Evolutionary conservation across 2,888 invertebrate species (phyloP).

Genomic region (Pteria penguin): DNA sequence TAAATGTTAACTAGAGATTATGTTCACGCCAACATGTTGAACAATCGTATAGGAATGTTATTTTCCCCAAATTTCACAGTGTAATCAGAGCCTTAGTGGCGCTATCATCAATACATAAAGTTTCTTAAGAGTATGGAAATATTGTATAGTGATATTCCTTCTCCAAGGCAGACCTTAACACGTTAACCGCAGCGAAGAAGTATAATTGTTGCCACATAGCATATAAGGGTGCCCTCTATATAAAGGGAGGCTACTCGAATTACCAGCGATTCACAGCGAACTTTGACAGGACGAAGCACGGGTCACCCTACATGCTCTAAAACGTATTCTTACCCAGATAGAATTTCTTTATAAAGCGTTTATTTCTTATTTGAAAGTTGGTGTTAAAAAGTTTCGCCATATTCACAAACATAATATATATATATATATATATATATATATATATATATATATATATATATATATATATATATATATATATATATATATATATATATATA

Average conservation of each 20-base stretch:
- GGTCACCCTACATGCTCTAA: not conserved
- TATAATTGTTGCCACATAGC: not conserved
- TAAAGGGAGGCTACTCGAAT: not conserved
- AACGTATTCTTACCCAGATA: not conserved
- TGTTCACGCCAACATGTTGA: not conserved
- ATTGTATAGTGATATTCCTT: not conserved
- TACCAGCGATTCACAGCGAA: not conserved
- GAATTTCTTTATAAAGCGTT: not conserved
- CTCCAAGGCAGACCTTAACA: not conserved
- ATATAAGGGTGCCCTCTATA: not conserved
- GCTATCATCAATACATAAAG: not conserved
- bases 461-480: no score
- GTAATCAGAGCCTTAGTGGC: not conserved
- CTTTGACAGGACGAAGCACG: not conserved
- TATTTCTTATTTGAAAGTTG: no score
- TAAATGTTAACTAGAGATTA: not conserved
- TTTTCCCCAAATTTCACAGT: not conserved
- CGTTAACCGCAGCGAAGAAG: not conserved
- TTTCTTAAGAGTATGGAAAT: not conserved
- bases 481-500: no score
- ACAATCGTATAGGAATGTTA: not conserved
- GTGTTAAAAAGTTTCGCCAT: no score
- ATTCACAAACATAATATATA: no score
- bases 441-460: no score
- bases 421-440: no score